A percentile compares a stretch with the other conserved stretches of the same genome.
Evolutionary conservation across 2,888 invertebrate species (phyloP).

Genomic region (Oegoconia quadripuncta): DNA sequence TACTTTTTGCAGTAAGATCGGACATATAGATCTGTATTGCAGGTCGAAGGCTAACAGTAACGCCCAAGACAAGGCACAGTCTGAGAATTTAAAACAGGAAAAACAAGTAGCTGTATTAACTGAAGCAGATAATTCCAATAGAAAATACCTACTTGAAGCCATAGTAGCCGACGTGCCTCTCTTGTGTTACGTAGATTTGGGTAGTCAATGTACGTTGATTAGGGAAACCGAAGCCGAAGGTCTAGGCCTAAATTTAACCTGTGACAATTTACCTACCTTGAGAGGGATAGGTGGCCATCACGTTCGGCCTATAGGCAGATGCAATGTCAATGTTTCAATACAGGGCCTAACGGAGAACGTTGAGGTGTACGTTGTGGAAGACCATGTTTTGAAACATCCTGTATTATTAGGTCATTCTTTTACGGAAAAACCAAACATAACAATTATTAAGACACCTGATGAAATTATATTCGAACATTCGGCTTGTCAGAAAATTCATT

Average conservation of each 20-base stretch:
- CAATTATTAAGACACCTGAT: conserved; percentile 3
- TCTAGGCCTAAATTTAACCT: neutral
- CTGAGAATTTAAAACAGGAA: neutral
- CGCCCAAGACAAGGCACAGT: neutral
- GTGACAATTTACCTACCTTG: conserved; percentile 1
- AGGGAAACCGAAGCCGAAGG: conserved; percentile 2
- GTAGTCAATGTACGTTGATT: conserved; percentile 7
- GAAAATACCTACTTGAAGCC: neutral
- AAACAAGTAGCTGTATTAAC: neutral
- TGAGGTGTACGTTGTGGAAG: conserved; percentile 5
- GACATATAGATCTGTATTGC: neutral
- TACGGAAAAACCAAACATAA: conserved; percentile 6
- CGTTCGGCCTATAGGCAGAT: neutral
- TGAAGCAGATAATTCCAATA: neutral
- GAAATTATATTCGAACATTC: conserved; percentile 1
- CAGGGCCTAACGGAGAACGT: conserved; percentile 7
- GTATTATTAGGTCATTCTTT: conserved; percentile 6
- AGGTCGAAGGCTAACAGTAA: neutral
- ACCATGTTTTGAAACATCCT: neutral
- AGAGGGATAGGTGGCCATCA: conserved; percentile 1
- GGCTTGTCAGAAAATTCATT: neutral
- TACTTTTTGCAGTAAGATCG: neutral
- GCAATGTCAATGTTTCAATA: neutral
- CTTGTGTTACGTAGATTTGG: conserved; percentile 5
- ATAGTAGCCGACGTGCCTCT: neutral